Base-by-base conservation (phyloP, 2,888 invertebrate species). In the Dynastes grantii region DNA sequence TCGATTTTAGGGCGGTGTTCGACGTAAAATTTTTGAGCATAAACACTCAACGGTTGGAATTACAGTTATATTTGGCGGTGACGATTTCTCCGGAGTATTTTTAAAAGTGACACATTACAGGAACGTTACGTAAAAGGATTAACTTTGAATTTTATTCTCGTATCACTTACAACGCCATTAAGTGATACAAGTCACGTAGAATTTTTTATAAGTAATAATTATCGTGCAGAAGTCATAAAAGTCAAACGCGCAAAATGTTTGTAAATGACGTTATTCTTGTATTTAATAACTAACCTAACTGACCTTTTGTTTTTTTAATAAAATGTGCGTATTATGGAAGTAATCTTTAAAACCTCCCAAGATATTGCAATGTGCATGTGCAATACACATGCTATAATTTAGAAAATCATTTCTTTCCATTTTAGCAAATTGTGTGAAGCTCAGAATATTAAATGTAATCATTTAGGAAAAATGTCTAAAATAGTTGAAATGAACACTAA, bases 1-100 rank as follows among this genome's bases (percentile, higher is more conserved):
- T 61, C 73, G 73, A 73, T 75, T 37, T 75, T 55, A 61, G 27
- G 29, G 61, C 29, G 16, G 45, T 22, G 27, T 40, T 61, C 73
- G 16, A 61, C 49, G 9, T 61, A 75, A 63, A 45, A 61, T 27
- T 75, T 22, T 61, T 49, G 6, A 3, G 13, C 61, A 75, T 61
- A 75, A 61, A 45, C 22, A 75, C 22, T 13, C 53, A 40, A 45
- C 22, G 55, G 55, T 27, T 27, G 16, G 61, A 75, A 45, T 75
- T 68, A 13, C 29, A 51, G 51, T 22, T 68, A 49, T 68, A 49
- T 68, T 68, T 68, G 49, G 51, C 22, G 29, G 49, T 68, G 63
- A 63, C 63, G 22, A 55, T 55, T 16, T n/a, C 22, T 32, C 11
- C 29, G 5, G 29, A 32, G 27, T 63, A 32, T 63, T 63, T 63